Percentiles rank a stretch among this genome's conserved stretches.
Conservation (phyloP, 1,140 invertebrate genomes). For the Acyrthosiphon pisum region DNA sequence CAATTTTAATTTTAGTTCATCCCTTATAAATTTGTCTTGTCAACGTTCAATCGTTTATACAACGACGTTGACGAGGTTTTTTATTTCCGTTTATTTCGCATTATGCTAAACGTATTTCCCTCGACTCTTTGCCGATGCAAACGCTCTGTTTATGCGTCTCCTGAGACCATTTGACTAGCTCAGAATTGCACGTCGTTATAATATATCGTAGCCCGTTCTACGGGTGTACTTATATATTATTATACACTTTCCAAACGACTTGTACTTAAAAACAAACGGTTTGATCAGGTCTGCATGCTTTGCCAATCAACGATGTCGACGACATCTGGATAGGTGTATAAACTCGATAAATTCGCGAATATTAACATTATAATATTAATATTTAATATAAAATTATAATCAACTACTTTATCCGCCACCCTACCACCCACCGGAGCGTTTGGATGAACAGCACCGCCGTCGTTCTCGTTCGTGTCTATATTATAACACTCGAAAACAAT, state of each 20-base stretch:
- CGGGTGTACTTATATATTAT: not conserved
- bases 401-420: not conserved
- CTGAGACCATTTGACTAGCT: not conserved
- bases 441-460: too few relatives aligned
- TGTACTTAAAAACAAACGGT: not conserved
- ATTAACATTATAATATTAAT: not conserved
- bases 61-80: not conserved
- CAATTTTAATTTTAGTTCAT: not conserved
- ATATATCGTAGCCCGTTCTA: not conserved
- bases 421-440: fast-evolving
- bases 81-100: not conserved
- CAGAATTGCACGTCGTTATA: not conserved
- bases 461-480: not conserved
- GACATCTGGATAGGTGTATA: not conserved
- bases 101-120: not conserved
- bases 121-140: not conserved
- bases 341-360: not conserved
- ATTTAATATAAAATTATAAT: not conserved
- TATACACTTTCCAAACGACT: not conserved
- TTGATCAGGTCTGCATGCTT: not conserved
- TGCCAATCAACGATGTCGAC: not conserved
- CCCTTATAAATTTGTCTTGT: not conserved
- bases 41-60: not conserved
- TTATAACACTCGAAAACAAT: not conserved
- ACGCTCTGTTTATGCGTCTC: not conserved